Percentiles rank a stretch among this genome's conserved stretches.
These are phyloP conservation scores for Mus minutoides DNA, from an alignment of 2,797 vertebrate genomes.

Conservation along the genomic window DNA sequence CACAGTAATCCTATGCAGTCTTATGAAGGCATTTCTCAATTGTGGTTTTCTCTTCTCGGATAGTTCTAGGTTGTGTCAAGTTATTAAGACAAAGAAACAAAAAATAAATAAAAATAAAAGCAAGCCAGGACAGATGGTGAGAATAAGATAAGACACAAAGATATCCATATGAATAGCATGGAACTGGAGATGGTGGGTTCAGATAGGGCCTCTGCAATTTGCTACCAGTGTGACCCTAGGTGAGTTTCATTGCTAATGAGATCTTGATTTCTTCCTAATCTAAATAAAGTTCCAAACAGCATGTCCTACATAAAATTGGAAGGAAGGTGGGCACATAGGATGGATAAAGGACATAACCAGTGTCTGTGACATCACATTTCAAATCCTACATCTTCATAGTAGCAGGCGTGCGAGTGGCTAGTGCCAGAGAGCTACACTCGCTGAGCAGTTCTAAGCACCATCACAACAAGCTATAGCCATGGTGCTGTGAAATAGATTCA, in stretches of 20 bases:
- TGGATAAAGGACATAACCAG: neutral
- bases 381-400: neutral
- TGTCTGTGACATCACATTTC: neutral
- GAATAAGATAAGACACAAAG: neutral
- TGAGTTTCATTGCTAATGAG: neutral
- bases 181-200: neutral
- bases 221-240: neutral
- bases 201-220: neutral
- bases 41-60: neutral
- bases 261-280: neutral
- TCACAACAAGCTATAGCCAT: neutral
- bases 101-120: neutral
- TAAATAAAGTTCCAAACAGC: neutral
- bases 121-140: neutral
- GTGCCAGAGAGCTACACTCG: neutral
- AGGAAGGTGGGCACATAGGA: neutral
- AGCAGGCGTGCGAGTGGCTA: neutral
- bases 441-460: neutral
- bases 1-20: neutral
- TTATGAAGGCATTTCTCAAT: neutral
- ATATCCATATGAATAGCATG: neutral
- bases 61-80: neutral
- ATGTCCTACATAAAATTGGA: neutral
- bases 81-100: neutral
- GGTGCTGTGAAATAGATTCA: accelerated